Evolutionary conservation across 1,140 invertebrate genomes (phyloP), one percentile per base, ranked within the genome.

Genomic region (Aphelenchoides besseyi): DNA sequence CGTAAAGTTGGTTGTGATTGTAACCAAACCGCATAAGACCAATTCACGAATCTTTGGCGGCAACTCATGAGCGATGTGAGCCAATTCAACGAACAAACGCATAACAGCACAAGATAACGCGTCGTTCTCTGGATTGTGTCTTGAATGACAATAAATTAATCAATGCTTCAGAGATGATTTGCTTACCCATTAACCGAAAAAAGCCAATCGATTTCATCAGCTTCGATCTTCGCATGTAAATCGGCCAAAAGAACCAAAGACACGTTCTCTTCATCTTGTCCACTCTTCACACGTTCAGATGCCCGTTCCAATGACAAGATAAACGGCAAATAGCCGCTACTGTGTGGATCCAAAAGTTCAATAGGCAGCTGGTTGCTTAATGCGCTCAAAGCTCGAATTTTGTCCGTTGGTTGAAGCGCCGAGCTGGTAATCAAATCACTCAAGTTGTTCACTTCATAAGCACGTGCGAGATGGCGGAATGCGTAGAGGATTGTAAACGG

Each of bases 21-120:
- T 75, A 26, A 76, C 62, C 16, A 76, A 69, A 2, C 69, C 74
- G 48, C 74, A 76, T 26, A 77, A 32, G 23, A 76, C 35, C 57
- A 76, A 79, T 29, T 76, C 74, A 33, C 72, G 70, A 32, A 76
- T 68, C 5, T 35, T 23, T 2, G 18, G 32, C 3, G 36, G 32
- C 23, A 76, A 18, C 28, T 79, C 71, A 9, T 53, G 57, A 9
- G 71, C 8, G 16, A 41, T 32, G n/a, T 53, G 52, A 8, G 76
- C 57, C 26, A 76, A 28, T 33, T 62, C 30, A 1, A 16, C 53
- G 32, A 33, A 66, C 9, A 76, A n/a, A 23, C 59, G 52, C 16
- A 76, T 12, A 1, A 76, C n/a, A 18, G 68, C 69, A 32, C 73
- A 74, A 8, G 74, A 48, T 23, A 74, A 35, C 16, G 33, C 3